Conservation (phyloP, 2,113 vertebrate genomes). For the Chaenogobius annularis region DNA sequence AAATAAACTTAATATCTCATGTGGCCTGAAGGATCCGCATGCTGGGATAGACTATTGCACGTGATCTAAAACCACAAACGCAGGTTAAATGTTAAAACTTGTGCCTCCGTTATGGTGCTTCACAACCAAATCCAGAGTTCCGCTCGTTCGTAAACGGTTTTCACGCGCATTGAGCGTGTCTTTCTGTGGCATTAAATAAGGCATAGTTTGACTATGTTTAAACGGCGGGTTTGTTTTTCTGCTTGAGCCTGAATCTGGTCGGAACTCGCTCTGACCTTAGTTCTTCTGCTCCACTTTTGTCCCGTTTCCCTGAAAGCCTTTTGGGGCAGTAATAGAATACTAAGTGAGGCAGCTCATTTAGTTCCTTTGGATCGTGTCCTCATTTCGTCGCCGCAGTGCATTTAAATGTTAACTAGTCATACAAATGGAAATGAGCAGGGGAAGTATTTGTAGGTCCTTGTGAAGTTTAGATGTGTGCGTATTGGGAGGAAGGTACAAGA, state of each 20-base stretch:
- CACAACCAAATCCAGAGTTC: slow-evolving; percentile 28
- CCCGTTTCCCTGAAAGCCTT: slow-evolving; percentile 43
- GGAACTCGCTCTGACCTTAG: slow-evolving; percentile 49
- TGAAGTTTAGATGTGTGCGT: slow-evolving; percentile 67
- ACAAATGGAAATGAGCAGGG: slow-evolving; percentile 80
- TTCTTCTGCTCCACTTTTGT: slow-evolving; percentile 45
- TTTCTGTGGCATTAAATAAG: background rate
- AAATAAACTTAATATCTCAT: background rate
- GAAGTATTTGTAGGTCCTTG: slow-evolving; percentile 69
- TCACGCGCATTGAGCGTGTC: background rate
- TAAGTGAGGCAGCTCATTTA: slow-evolving; percentile 74
- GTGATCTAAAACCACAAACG: background rate
- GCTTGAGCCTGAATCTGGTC: slow-evolving; percentile 29
- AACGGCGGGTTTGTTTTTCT: background rate
- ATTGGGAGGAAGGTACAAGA: slow-evolving; percentile 75
- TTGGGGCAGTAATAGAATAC: slow-evolving; percentile 68
- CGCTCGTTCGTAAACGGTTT: slow-evolving; percentile 16
- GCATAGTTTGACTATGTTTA: background rate
- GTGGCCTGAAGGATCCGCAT: no score
- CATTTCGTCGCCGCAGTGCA: slow-evolving; percentile 71
- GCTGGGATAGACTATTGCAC: background rate
- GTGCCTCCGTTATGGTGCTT: slow-evolving; percentile 23
- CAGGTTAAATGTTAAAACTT: slow-evolving; percentile 1
- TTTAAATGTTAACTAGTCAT: slow-evolving; percentile 83
- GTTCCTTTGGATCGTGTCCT: slow-evolving; percentile 72